These are phyloP conservation scores for Idris sp. DNA, from an alignment of 1,140 invertebrate genomes.

Conservation along the genomic window DNA sequence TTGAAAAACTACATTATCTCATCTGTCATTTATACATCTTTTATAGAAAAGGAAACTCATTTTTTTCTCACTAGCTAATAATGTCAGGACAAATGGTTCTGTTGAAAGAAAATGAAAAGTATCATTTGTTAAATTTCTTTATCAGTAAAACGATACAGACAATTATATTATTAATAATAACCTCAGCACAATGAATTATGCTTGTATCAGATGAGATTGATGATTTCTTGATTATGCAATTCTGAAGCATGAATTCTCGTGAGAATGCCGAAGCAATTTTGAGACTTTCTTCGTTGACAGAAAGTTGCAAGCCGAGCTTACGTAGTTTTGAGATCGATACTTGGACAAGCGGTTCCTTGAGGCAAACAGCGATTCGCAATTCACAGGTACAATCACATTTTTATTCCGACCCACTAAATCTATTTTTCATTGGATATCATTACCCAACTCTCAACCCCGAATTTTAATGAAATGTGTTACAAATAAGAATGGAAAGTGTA, in stretches of 20 bases:
- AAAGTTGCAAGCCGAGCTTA: constrained; percentile 47
- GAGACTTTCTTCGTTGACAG: constrained; percentile 34
- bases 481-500: too few relatives aligned
- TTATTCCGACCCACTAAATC: constrained; percentile 39
- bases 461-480: too few relatives aligned
- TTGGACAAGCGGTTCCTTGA: constrained; percentile 44
- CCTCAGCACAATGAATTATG: constrained; percentile 4
- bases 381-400: constrained; percentile 41
- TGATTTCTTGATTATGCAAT: constrained; percentile 42
- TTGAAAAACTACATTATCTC: too few relatives aligned
- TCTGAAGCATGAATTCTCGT: constrained; percentile 34
- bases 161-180: constrained; percentile 24
- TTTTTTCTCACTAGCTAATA: too few relatives aligned
- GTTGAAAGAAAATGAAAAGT: too few relatives aligned
- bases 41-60: too few relatives aligned
- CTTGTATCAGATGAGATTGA: constrained; percentile 18
- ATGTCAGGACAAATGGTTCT: too few relatives aligned
- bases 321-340: constrained; percentile 47
- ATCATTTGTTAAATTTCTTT: too few relatives aligned
- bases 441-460: background rate
- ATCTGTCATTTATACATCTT: too few relatives aligned
- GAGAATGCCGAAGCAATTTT: constrained; percentile 43
- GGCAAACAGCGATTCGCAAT: constrained; percentile 48
- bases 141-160: background rate
- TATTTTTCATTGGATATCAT: constrained; percentile 30